Base-by-base conservation (phyloP, 2,888 invertebrate genomes). In the Callyntrura sp. region DNA sequence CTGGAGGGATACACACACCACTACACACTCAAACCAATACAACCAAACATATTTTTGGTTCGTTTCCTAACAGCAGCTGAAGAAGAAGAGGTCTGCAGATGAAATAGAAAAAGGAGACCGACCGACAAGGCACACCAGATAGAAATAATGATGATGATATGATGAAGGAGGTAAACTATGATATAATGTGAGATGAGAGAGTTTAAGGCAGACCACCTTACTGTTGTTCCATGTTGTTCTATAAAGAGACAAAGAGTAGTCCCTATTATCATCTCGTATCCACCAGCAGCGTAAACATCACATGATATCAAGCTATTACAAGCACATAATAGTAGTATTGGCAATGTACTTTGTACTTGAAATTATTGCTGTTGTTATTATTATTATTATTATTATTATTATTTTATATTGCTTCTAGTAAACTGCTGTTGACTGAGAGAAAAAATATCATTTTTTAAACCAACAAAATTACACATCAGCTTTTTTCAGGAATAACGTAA, bases 21-120 rank as follows among this genome's bases (percentile, higher is more conserved):
- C 2, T 57, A 25, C 62, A 43, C 35, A 35, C 35, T 35, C 35
- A 35, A 35, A 35, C 35, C 35, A 2, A 35, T 35, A 35, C 35
- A n/a, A n/a, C n/a, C n/a, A n/a, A n/a, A 20, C 51, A 14, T 20
- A 14, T 90, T 55, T 76, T 90, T 55, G 68, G 82, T 86, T 45
- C 25, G 70, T 82, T 90, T 90, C 90, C 82, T 85, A 90, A 85
- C 90, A 73, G 85, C 62, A 65, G 62, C 70, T n/a, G n/a, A n/a
- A n/a, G n/a, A n/a, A n/a, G n/a, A n/a, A n/a, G n/a, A 14, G 35
- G 3, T 81, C 73, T 81, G 78, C 35, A 35, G 35, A 35, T 35
- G 35, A 35, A 35, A 68, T 23, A 82, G 60, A 79, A 85, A 88
- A 88, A 79, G 6, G 3, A 51, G 76, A 90, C n/a, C n/a, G 85